Base-by-base conservation (phyloP, 1,140 invertebrate species). In the Meloidogyne floridensis region DNA sequence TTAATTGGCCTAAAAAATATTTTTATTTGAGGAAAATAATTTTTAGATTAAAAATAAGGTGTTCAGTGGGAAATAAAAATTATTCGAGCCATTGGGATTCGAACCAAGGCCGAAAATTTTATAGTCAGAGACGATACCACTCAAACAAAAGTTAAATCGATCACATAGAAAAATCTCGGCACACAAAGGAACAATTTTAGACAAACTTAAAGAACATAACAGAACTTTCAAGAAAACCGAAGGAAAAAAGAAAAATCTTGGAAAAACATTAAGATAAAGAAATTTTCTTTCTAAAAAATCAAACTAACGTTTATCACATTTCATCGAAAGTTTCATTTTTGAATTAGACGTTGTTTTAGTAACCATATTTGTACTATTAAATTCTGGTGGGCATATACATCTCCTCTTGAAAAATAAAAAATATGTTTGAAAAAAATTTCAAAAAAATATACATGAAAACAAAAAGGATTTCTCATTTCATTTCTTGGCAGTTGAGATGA, bases 241-340 rank as follows among this genome's bases (percentile, higher is more conserved):
- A 32, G 32, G 32, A 32, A 32, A 32, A 32, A 32, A n/a, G 32
- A 32, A 32, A 32, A 32, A 32, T 32, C 32, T n/a, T n/a, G 32
- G 32, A 32, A 32, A 32, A 32, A 32, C 32, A 32, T 32, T 32
- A 32, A 32, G 2, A 32, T 32, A 32, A 32, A 32, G 18, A 75
- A 13, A 75, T 20, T 53, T 10, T 75, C 4, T 15, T 53, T 53
- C 9, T 54, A 32, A 42, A 43, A 5, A 20, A 43, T 53, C 47
- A 78, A 13, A 85, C 86, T 54, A 72, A 89, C 87, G 84, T 82
- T 86, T 85, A 77, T 88, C 87, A 81, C 87, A 88, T 85, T 90
- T 90, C 73, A 86, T 85, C 47, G 87, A 88, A 8, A 90, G 80
- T 13, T 81, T 81, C 9, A 84, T 72, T 51, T 83, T 87, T 65